phyloP scores from a whole-genome alignment of 35 echinoderm and acorn worm species.

The Apostichopus californicus region DNA sequence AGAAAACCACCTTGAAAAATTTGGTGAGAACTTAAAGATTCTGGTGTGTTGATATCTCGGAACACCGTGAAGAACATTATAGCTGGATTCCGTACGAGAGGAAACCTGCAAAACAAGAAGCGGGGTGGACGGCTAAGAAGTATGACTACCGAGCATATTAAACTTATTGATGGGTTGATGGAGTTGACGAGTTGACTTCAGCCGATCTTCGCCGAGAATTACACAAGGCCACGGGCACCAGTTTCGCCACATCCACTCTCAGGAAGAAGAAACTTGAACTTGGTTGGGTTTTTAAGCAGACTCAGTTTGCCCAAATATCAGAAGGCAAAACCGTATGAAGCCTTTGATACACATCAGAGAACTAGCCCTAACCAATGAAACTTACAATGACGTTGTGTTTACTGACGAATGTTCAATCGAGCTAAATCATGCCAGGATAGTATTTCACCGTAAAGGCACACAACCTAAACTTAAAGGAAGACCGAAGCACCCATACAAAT shows the following conservation, averaged over 20 bases:
- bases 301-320: slow-evolving; percentile 17
- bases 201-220: slow-evolving; percentile 2
- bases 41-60: not conserved
- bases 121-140: not conserved
- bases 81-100: not conserved
- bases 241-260: slow-evolving; percentile 1
- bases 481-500: slow-evolving; percentile 68
- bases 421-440: slow-evolving; percentile 48
- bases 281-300: not conserved
- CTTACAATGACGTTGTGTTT: slow-evolving; percentile 70
- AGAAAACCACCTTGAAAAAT: not conserved
- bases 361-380: not conserved
- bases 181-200: slow-evolving; percentile 7
- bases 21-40: not conserved
- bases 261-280: not conserved
- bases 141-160: not conserved
- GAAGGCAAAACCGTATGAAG: slow-evolving; percentile 2
- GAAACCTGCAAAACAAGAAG: slow-evolving; percentile 9
- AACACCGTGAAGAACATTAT: slow-evolving; percentile 55
- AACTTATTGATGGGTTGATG: slow-evolving; percentile 29
- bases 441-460: slow-evolving; percentile 23
- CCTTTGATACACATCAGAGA: not conserved
- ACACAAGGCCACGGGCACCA: not conserved
- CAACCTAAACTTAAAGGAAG: slow-evolving; percentile 33
- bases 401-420: slow-evolving; percentile 67